These are phyloP conservation scores for Psococerastis gibbosa DNA, from an alignment of 2,888 invertebrate species.

Conservation along the genomic window DNA sequence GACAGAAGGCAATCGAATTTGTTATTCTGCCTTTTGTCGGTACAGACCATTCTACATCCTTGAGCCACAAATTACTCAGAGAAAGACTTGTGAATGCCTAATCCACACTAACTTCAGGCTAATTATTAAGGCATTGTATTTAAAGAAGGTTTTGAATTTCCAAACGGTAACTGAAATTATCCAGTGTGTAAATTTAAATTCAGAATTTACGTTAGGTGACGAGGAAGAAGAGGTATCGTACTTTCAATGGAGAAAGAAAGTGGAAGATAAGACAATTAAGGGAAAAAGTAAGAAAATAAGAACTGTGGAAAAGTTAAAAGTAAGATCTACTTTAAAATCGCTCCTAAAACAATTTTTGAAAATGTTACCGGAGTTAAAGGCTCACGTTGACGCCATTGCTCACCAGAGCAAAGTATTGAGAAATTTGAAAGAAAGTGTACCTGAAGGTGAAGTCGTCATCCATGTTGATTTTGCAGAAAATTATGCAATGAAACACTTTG, in stretches of 20 bases:
- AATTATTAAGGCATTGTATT: slow-evolving; percentile 10
- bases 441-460: slow-evolving; percentile 16
- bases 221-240: slow-evolving; percentile 10
- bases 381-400: slow-evolving; percentile 15
- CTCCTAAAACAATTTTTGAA: not conserved
- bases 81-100: slow-evolving; percentile 17
- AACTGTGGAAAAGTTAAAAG: not conserved
- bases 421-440: slow-evolving; percentile 15
- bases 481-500: slow-evolving; percentile 21
- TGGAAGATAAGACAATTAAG: no score
- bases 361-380: slow-evolving; percentile 6
- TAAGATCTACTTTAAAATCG: not conserved
- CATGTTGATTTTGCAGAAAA: slow-evolving; percentile 24
- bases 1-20: slow-evolving; percentile 12
- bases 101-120: slow-evolving; percentile 14
- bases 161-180: slow-evolving; percentile 8
- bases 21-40: slow-evolving; percentile 16
- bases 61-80: slow-evolving; percentile 17
- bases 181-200: no score
- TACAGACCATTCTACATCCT: slow-evolving; percentile 20
- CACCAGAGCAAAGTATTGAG: slow-evolving; percentile 15
- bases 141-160: not conserved
- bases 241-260: no score
- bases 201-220: no score
- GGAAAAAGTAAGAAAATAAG: no score